Percentiles rank a stretch among this genome's conserved stretches.
Evolutionary conservation across 2,113 vertebrate species (phyloP).

Genomic region (Lophotis ruficrista): DNA sequence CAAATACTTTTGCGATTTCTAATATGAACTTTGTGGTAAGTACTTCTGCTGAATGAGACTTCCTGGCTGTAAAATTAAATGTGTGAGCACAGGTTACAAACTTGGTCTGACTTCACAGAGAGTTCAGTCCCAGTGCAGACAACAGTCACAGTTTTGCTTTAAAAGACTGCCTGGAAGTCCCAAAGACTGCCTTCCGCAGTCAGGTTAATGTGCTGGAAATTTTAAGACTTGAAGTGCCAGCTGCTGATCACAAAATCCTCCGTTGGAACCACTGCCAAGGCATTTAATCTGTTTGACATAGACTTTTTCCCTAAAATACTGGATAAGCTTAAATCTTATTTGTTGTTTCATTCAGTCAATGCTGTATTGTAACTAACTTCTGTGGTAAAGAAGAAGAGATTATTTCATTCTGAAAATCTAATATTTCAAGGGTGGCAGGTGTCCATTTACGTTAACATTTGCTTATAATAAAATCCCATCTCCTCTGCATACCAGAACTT

Average conservation of each 20-base stretch:
- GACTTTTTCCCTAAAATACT: not conserved
- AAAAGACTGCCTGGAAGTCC: not conserved
- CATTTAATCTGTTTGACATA: conserved; percentile 20
- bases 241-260: not conserved
- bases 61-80: not conserved
- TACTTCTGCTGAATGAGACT: not conserved
- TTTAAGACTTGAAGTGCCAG: conserved; percentile 11
- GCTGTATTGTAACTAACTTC: not conserved
- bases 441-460: not conserved
- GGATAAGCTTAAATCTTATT: conserved; percentile 17
- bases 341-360: not conserved
- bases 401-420: not conserved
- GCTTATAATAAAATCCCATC: not conserved
- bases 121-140: not conserved
- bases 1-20: not conserved
- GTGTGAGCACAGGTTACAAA: not conserved
- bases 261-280: not conserved
- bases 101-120: not conserved
- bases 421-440: not conserved
- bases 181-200: not conserved
- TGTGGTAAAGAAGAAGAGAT: not conserved
- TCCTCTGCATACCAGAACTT: not conserved
- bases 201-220: not conserved
- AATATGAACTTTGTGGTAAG: not conserved
- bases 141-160: not conserved